phyloP scores from a whole-genome alignment of 2,113 vertebrate genomes.

The Plestiodon gilberti region DNA sequence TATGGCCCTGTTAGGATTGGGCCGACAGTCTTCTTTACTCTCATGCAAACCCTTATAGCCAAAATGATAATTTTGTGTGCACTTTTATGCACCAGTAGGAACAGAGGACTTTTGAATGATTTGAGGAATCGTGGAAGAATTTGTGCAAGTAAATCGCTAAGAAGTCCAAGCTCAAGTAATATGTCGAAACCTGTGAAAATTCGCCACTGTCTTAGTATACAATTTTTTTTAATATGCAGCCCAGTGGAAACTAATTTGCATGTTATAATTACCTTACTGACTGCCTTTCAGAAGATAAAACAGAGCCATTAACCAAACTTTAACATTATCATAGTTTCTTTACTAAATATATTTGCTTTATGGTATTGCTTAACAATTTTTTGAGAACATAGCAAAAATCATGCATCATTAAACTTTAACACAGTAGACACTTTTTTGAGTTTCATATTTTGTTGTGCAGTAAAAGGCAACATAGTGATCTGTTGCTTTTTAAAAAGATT shows the following conservation, averaged over 20 bases:
- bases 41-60: too few relatives aligned
- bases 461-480: constrained; percentile 55
- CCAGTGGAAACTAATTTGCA: constrained; percentile 70
- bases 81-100: not conserved
- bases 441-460: constrained; percentile 47
- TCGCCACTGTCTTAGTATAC: constrained; percentile 42
- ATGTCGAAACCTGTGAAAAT: constrained; percentile 13
- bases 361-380: constrained; percentile 58
- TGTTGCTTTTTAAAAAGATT: constrained; percentile 41
- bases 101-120: not conserved
- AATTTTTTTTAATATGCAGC: constrained; percentile 61
- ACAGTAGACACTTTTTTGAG: constrained; percentile 47
- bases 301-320: constrained; percentile 62
- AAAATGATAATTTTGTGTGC: not conserved
- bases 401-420: constrained; percentile 67
- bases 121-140: not conserved
- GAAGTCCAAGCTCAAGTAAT: not conserved
- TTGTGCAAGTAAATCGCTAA: not conserved
- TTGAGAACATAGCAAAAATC: constrained; percentile 42
- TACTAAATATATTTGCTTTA: constrained; percentile 66
- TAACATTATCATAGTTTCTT: constrained; percentile 61
- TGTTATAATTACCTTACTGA: constrained; percentile 75
- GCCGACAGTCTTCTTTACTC: too few relatives aligned
- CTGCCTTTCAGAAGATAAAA: constrained; percentile 72
- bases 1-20: too few relatives aligned